Conservation (phyloP, 2,113 vertebrate species). For the Aphyosemion australe region DNA sequence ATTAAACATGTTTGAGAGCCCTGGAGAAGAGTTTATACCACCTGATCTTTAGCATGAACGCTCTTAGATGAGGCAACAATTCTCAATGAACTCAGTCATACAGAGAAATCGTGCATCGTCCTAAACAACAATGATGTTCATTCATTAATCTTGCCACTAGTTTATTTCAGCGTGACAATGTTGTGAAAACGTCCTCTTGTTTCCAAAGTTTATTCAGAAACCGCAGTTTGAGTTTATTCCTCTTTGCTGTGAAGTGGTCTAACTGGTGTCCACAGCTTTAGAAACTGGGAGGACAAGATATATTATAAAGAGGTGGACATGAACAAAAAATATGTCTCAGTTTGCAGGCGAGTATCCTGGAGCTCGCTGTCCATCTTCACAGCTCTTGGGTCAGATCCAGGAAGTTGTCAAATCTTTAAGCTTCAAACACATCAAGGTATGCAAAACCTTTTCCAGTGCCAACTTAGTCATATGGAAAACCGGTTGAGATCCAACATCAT, state of each 20-base stretch:
- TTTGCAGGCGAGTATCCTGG: constrained; percentile 5
- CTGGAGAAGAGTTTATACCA: too few species aligned
- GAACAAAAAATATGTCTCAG: neutral
- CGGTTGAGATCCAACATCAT: constrained; percentile 11
- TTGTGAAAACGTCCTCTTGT: constrained; percentile 36
- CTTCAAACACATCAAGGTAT: constrained; percentile 34
- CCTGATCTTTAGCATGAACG: too few species aligned
- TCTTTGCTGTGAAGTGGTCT: constrained; percentile 30
- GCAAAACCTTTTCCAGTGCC: constrained; percentile 4
- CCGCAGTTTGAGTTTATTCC: constrained; percentile 30
- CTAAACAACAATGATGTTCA: neutral
- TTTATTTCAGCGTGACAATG: constrained; percentile 17
- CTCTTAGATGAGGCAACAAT: too few species aligned
- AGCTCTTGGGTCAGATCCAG: constrained; percentile 17
- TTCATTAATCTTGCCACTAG: constrained; percentile 7
- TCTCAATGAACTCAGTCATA: neutral
- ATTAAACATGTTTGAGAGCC: too few species aligned
- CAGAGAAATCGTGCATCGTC: too few species aligned
- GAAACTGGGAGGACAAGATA: neutral
- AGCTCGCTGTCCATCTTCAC: constrained; percentile 26
- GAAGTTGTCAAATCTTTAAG: constrained; percentile 19
- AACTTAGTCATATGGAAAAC: constrained; percentile 48
- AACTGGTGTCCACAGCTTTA: constrained; percentile 53
- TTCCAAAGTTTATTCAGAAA: constrained; percentile 21
- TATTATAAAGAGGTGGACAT: neutral